Percentiles rank a stretch among this genome's conserved stretches.
These are phyloP conservation scores for Hirundichthys speculiger DNA, from an alignment of 2,113 vertebrate species.

Conservation along the genomic window DNA sequence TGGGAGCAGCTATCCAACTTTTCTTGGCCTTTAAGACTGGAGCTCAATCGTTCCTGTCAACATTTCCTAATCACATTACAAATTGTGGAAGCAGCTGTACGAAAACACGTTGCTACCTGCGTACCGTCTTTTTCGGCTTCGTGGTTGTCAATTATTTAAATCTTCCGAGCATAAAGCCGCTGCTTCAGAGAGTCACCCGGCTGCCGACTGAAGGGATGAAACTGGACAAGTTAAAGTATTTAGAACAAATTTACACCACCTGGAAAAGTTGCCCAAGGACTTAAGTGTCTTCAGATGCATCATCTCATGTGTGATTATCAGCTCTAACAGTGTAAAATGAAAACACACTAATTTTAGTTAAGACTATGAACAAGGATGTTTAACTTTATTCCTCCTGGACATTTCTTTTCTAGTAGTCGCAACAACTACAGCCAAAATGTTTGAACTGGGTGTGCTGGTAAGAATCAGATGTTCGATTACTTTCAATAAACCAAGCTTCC, in stretches of 20 bases:
- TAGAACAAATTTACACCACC: neutral
- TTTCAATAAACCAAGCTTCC: neutral
- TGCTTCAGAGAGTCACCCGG: neutral
- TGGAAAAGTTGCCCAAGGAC: neutral
- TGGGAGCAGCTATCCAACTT: neutral
- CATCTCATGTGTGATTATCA: too few species aligned
- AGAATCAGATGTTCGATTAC: neutral
- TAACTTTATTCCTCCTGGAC: too few species aligned
- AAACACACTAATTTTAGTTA: too few species aligned
- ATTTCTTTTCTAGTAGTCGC: too few species aligned
- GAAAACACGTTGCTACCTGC: neutral
- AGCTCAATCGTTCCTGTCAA: neutral
- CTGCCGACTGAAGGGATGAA: neutral
- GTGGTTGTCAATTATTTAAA: slow-evolving; percentile 7
- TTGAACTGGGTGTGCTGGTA: too few species aligned
- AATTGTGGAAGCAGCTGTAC: neutral
- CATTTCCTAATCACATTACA: neutral
- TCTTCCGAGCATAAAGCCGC: slow-evolving; percentile 4
- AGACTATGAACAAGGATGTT: too few species aligned
- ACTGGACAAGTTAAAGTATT: neutral
- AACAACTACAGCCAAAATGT: too few species aligned
- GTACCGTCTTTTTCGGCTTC: neutral
- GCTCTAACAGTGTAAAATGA: too few species aligned
- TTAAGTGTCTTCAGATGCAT: neutral
- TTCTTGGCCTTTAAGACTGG: neutral